Evolutionary conservation across 2,888 invertebrate species (phyloP).

Genomic region (Taphrorychus bicolor): DNA sequence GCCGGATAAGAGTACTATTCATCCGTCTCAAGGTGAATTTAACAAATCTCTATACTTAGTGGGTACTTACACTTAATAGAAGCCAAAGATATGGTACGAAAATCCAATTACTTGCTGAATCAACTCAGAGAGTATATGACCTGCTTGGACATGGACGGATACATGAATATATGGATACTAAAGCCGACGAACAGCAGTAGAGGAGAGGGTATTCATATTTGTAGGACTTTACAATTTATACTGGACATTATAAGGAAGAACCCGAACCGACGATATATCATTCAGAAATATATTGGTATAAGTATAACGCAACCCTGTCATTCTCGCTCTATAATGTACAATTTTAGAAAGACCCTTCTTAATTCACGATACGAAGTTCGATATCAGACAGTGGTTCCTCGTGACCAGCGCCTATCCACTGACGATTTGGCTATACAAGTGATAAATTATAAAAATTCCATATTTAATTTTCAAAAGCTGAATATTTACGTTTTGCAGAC

Average conservation of each 20-base stretch:
- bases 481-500: slow-evolving; percentile 60
- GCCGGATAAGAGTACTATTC: slow-evolving; percentile 49
- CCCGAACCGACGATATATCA: slow-evolving; percentile 72
- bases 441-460: slow-evolving; percentile 46
- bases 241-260: slow-evolving; percentile 67
- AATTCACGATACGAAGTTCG: slow-evolving; percentile 87
- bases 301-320: slow-evolving; percentile 38
- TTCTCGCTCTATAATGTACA: too few relatives aligned
- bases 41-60: background rate
- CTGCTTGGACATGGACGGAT: slow-evolving; percentile 76
- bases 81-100: slow-evolving; percentile 49
- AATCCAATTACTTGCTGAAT: slow-evolving; percentile 66
- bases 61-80: slow-evolving; percentile 19
- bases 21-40: slow-evolving; percentile 34
- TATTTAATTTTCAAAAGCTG: background rate
- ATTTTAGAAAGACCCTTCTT: slow-evolving; percentile 71
- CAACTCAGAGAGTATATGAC: slow-evolving; percentile 68
- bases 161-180: slow-evolving; percentile 87
- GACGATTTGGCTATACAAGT: slow-evolving; percentile 86
- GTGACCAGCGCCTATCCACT: slow-evolving; percentile 80
- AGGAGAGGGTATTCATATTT: slow-evolving; percentile 83
- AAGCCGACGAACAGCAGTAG: slow-evolving; percentile 85
- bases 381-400: slow-evolving; percentile 89
- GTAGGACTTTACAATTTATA: slow-evolving; percentile 77
- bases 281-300: slow-evolving; percentile 90